These are phyloP conservation scores for Piprites chloris DNA, from an alignment of 2,113 vertebrate genomes.

Conservation along the genomic window DNA sequence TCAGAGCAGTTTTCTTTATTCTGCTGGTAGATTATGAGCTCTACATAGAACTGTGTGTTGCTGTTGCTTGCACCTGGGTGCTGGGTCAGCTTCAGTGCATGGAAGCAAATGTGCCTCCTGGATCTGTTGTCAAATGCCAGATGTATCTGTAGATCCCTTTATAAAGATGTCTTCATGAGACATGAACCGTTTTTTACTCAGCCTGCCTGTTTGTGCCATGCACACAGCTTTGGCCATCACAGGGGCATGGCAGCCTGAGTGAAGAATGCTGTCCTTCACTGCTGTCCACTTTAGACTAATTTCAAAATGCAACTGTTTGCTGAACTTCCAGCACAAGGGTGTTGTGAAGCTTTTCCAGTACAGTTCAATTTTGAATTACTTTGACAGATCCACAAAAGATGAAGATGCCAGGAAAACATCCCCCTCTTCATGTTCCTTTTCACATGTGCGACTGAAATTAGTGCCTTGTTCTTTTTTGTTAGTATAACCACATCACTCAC, in stretches of 20 bases:
- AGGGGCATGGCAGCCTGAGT: not conserved
- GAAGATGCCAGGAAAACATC: not conserved
- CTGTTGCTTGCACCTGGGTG: not conserved
- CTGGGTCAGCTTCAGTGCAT: not conserved
- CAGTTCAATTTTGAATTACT: not conserved
- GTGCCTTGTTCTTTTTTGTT: not conserved
- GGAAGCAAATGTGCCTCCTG: not conserved
- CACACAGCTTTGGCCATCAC: not conserved
- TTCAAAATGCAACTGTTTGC: not conserved
- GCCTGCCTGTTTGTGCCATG: not conserved
- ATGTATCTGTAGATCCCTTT: not conserved
- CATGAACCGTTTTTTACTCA: not conserved
- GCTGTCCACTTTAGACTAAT: not conserved
- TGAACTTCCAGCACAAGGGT: not conserved
- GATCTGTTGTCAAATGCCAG: not conserved
- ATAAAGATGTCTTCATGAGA: not conserved
- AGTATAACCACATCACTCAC: not conserved
- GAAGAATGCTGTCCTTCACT: not conserved
- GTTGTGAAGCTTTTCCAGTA: not conserved
- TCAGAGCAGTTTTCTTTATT: not conserved
- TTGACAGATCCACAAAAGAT: not conserved
- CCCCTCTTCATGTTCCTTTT: not conserved
- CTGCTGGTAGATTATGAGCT: not conserved
- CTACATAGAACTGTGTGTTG: not conserved
- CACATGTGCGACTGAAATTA: not conserved